Conservation (phyloP, 2,797 vertebrate species). For the Pogoniulus pusillus region DNA sequence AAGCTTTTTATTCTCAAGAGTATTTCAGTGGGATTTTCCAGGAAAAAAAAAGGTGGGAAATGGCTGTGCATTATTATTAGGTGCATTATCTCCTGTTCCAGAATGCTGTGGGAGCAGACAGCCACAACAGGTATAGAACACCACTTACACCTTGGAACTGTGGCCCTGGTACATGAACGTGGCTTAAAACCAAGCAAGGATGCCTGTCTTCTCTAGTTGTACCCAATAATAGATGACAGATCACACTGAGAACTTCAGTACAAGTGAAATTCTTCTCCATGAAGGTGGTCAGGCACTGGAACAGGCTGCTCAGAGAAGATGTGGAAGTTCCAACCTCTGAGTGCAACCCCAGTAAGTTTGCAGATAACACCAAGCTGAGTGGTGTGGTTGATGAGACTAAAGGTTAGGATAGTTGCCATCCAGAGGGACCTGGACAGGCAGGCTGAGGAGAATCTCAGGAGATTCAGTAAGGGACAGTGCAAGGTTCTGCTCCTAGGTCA, state of each 20-base stretch:
- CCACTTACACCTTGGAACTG: accelerated
- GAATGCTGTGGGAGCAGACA: neutral
- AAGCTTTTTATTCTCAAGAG: constrained; percentile 54
- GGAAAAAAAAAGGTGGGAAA: neutral
- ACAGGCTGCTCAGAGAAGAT: too few species aligned
- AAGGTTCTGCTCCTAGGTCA: too few species aligned
- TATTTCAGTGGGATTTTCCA: constrained; percentile 31
- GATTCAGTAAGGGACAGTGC: too few species aligned
- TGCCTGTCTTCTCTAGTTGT: neutral
- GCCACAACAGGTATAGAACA: neutral
- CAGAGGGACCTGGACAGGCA: too few species aligned
- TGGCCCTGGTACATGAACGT: accelerated
- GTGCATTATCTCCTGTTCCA: neutral
- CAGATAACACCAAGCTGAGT: too few species aligned
- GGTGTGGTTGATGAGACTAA: too few species aligned
- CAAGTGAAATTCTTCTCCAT: neutral
- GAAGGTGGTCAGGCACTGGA: too few species aligned
- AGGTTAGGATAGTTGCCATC: too few species aligned
- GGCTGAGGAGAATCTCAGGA: too few species aligned
- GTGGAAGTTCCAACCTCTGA: too few species aligned
- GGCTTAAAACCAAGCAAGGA: neutral
- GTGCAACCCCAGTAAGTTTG: too few species aligned
- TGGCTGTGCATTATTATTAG: neutral
- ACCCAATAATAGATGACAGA: neutral
- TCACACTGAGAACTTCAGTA: neutral